Evolutionary conservation across 2,113 vertebrate species (phyloP), one percentile per base, ranked within the genome.

Genomic region (Onychorhynchus coronatus): DNA sequence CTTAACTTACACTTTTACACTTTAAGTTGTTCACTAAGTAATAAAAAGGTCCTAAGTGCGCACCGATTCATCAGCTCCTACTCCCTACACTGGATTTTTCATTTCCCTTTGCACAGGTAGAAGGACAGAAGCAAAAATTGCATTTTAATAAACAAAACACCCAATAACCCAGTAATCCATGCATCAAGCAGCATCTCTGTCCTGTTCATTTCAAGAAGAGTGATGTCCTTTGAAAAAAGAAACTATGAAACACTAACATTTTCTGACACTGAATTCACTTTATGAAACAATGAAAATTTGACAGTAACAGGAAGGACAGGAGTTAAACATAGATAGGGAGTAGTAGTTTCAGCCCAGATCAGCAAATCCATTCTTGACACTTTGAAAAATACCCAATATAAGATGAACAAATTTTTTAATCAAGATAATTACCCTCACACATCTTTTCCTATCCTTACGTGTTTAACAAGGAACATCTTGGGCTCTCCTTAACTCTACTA

Each of bases 321-420:
- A 77, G 62, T 92, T 89, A 95, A 96, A 86, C 58, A 67, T n/a
- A 85, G 35, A 84, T 30, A 56, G 39, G 82, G 72, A 80, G 28
- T n/a, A 93, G 79, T 12, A 58, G 21, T 63, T 93, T 66, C 72
- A 88, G 30, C 44, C 53, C 50, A 93, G 78, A 95, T 91, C 61
- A 83, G 62, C 74, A 95, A 96, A 93, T 84, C 37, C 41, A 85
- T 91, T 92, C 92, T 35, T 86, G 91, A 95, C 72, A 91, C 82
- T 75, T 93, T 91, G 78, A 94, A 93, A 83, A 63, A 80, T 83
- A 73, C 33, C 87, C 71, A 87, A 33, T 39, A 81, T 72, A 89
- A 66, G 67, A 75, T 62, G 30, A 95, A 94, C 80, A 91, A 74
- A 47, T 90, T 90, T 87, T 91, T 91, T 81, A 85, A 84, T 91